These are phyloP conservation scores for Odontophorus gujanensis DNA, from an alignment of 2,113 vertebrate genomes.

Conservation along the genomic window DNA sequence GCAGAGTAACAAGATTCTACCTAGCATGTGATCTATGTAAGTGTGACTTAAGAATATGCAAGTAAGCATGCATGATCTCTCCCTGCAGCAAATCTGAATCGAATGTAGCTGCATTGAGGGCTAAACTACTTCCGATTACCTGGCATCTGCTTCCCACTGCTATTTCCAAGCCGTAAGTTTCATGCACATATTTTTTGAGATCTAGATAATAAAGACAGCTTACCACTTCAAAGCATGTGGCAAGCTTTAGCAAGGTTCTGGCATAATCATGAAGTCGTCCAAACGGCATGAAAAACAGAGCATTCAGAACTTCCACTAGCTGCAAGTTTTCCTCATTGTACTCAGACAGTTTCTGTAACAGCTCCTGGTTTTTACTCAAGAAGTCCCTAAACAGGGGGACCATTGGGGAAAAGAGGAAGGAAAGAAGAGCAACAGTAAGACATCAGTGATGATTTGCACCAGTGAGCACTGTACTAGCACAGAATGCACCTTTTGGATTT, in stretches of 20 bases:
- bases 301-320: constrained; percentile 84
- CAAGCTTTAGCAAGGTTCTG: constrained; percentile 91
- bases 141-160: not conserved
- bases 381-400: constrained; percentile 81
- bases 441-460: not conserved
- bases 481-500: not conserved
- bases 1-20: not conserved
- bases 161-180: not conserved
- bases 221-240: constrained; percentile 95
- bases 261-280: constrained; percentile 89
- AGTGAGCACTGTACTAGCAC: not conserved
- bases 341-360: constrained; percentile 87
- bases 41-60: not conserved
- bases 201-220: constrained; percentile 33
- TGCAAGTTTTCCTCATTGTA: constrained; percentile 83
- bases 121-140: not conserved
- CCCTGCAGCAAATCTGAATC: not conserved
- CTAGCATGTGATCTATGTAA: not conserved
- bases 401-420: not conserved
- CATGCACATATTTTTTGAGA: not conserved
- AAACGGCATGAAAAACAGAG: constrained; percentile 90
- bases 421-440: not conserved
- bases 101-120: not conserved
- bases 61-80: not conserved
- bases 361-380: constrained; percentile 89